Base-by-base conservation (phyloP, 2,888 invertebrate genomes). In the Eristalinus sepulchralis region DNA sequence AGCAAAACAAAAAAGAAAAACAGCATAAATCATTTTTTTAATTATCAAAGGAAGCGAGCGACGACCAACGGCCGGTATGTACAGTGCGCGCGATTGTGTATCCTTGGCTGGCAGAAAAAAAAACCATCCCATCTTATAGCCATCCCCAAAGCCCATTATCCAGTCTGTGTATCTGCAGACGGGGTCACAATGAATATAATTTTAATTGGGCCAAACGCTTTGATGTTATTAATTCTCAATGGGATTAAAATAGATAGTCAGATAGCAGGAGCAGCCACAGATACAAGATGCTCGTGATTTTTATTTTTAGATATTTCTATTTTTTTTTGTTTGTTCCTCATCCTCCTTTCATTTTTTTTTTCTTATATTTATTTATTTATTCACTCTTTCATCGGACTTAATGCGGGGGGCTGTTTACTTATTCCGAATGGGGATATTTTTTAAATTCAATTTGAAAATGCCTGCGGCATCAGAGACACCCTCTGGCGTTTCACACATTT, bases 121-220 rank as follows among this genome's bases (percentile, higher is more conserved):
- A 39, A 68, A 57, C 75, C 62, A 57, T 34, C 53, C n/a, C 9
- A 22, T 59, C 13, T 24, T 22, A n/a, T 55, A 47, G 36, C 34
- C 68, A 13, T 20, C 27, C 27, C 27, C 27, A 5, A 27, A n/a
- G n/a, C 27, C 27, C 27, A 27, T 27, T 17, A 17, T 47, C 47
- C 47, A 47, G 47, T 47, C 17, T 17, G 47, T 6, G 6, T 6
- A 6, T 13, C 39, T 39, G 3, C 17, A 47, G 47, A 17, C n/a
- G 39, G 17, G 17, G 17, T 64, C 73, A 78, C 83, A 86, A 70
- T 79, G 86, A 86, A 82, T 86, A 83, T 86, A 57, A 83, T 86
- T 86, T 86, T 86, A 83, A 86, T 86, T 86, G 86, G 86, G 75
- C 78, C 86, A 79, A 86, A 75, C 75, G 78, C 86, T 86, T 86